These are phyloP conservation scores for Xenus cinereus DNA, from an alignment of 2,113 vertebrate species.

Conservation along the genomic window DNA sequence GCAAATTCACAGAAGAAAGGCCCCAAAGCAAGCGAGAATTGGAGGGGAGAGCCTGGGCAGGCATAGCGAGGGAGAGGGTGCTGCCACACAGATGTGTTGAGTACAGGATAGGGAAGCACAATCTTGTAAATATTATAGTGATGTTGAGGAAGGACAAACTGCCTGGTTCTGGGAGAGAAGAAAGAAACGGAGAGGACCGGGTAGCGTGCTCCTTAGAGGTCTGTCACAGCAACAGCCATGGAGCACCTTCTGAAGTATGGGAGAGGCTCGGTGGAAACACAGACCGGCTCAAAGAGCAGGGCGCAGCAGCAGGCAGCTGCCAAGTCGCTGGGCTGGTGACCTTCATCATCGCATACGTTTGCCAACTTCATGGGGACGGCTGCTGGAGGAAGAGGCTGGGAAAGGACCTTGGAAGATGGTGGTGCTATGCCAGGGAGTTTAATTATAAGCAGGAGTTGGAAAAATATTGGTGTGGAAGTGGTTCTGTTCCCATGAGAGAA, in stretches of 20 bases:
- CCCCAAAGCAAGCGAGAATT: background rate
- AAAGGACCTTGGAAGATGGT: background rate
- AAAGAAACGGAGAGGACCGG: accelerated
- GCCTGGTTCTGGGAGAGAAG: background rate
- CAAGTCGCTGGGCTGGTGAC: background rate
- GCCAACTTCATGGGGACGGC: background rate
- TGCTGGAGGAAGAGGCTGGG: background rate
- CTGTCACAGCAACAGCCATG: background rate
- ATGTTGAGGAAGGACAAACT: background rate
- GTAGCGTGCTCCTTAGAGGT: background rate
- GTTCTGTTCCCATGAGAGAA: background rate
- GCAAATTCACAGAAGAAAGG: background rate
- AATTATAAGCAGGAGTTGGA: background rate
- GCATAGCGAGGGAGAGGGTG: background rate
- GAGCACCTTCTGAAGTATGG: background rate
- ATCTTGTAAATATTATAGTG: too few relatives aligned
- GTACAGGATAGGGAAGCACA: too few relatives aligned
- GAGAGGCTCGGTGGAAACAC: background rate
- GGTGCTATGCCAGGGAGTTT: background rate
- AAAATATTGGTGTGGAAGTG: background rate
- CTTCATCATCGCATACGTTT: accelerated
- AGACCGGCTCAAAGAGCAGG: background rate
- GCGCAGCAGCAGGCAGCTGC: background rate
- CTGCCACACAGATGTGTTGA: too few relatives aligned
- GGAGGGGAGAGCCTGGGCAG: background rate